A percentile compares a stretch with the other conserved stretches of the same genome.
Conservation (phyloP, 1,140 invertebrate species). For the Drosophila pandora region DNA sequence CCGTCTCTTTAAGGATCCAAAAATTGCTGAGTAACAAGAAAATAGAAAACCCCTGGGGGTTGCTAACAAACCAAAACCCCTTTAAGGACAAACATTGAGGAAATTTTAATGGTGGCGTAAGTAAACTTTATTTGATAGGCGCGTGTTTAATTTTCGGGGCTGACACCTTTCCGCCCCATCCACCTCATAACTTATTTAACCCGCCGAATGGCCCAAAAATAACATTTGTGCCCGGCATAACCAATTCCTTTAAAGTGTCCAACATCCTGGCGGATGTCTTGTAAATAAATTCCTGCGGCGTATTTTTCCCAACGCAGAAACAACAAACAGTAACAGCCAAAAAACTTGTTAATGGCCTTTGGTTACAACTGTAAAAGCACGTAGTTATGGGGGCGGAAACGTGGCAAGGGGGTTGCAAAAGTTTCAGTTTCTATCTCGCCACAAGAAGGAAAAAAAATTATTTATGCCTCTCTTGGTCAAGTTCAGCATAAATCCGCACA, state of each 20-base stretch:
- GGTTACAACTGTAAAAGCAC: constrained; percentile 47
- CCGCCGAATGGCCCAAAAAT: constrained; percentile 45
- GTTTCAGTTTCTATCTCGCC: constrained; percentile 2
- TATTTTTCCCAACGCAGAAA: constrained; percentile 18
- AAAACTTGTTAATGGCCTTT: constrained; percentile 61
- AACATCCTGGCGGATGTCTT: constrained; percentile 27
- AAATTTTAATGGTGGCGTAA: constrained; percentile 29
- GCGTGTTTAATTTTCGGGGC: constrained; percentile 60
- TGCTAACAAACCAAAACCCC: not conserved
- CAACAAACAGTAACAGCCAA: not conserved
- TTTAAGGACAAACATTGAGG: not conserved
- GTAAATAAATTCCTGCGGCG: constrained; percentile 61
- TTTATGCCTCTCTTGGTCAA: constrained; percentile 4
- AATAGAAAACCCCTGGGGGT: not conserved
- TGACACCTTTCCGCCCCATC: constrained; percentile 38
- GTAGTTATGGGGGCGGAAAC: constrained; percentile 8
- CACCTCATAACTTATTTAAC: constrained; percentile 64
- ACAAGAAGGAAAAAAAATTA: not conserved
- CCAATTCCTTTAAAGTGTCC: constrained; percentile 32
- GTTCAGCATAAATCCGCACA: constrained; percentile 10
- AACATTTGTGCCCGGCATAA: constrained; percentile 58
- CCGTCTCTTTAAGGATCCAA: too few relatives aligned
- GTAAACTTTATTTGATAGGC: constrained; percentile 69
- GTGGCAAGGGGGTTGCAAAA: constrained; percentile 7
- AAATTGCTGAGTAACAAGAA: constrained; percentile 7